These are phyloP conservation scores for Hemistola chrysoprasaria DNA, from an alignment of 2,888 invertebrate species.

Conservation along the genomic window DNA sequence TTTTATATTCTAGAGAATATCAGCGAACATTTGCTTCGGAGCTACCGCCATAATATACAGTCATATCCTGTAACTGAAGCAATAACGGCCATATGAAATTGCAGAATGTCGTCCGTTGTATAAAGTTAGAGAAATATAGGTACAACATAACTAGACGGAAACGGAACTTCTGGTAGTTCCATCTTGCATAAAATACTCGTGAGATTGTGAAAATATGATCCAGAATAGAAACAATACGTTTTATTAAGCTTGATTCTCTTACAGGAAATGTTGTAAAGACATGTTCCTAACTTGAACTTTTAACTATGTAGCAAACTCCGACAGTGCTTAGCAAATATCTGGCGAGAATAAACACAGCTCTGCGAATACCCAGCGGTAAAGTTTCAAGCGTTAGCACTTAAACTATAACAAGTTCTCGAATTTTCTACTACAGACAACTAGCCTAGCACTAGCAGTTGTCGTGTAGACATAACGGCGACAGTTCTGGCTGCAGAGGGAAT, in stretches of 20 bases:
- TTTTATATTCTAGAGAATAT: no score
- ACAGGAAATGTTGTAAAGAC: background rate
- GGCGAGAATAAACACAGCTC: background rate
- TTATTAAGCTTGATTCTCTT: slow-evolving; percentile 1
- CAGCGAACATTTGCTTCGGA: no score
- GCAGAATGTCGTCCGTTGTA: background rate
- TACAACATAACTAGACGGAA: no score
- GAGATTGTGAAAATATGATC: no score
- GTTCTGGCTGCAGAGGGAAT: slow-evolving; percentile 2
- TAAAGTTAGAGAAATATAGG: no score
- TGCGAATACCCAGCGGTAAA: slow-evolving; percentile 1
- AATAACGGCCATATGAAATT: slow-evolving; percentile 3
- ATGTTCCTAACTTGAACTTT: background rate
- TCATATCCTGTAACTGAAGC: slow-evolving; percentile 6
- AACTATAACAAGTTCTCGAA: slow-evolving; percentile 7
- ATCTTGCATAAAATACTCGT: no score
- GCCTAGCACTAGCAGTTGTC: background rate
- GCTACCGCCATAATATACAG: no score
- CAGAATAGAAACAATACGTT: no score
- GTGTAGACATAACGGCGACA: slow-evolving; percentile 23
- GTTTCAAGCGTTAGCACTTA: slow-evolving; percentile 5
- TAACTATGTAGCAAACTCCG: no score
- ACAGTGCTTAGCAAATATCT: slow-evolving; percentile 1
- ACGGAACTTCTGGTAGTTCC: no score
- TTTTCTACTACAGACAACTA: slow-evolving; percentile 9